phyloP scores from a whole-genome alignment of 1,140 invertebrate species.

The Pseudomyrmex pallidus region DNA sequence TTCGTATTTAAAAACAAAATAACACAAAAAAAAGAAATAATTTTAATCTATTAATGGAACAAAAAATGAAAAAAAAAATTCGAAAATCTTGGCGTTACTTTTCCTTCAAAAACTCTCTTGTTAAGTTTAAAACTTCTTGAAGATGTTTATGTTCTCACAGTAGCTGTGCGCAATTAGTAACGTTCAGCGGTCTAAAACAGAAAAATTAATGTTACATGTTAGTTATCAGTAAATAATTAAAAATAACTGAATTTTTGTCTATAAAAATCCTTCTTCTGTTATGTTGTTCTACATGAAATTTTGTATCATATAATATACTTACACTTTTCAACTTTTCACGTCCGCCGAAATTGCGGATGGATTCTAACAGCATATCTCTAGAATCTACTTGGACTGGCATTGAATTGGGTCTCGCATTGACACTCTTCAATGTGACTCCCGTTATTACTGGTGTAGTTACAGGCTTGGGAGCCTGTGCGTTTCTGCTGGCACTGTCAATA shows the following conservation, averaged over 20 bases:
- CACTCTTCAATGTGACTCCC: constrained; percentile 82
- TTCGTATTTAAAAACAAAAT: background rate
- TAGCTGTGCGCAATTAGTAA: constrained; percentile 45
- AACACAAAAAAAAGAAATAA: background rate
- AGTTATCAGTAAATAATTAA: background rate
- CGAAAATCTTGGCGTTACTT: background rate
- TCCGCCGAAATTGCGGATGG: constrained; percentile 90
- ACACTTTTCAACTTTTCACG: constrained; percentile 86
- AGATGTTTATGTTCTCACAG: background rate
- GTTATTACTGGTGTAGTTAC: constrained; percentile 84
- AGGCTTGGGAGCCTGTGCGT: constrained; percentile 68
- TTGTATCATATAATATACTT: constrained; percentile 68
- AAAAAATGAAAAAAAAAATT: constrained; percentile 10
- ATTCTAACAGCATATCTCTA: constrained; percentile 89
- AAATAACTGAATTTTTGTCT: background rate
- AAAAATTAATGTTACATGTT: background rate
- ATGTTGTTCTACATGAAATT: background rate
- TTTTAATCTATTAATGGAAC: background rate
- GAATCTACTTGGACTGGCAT: constrained; percentile 84
- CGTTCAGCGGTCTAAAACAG: constrained; percentile 70
- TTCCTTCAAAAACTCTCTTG: background rate
- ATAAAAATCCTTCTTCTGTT: background rate
- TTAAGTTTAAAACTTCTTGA: background rate
- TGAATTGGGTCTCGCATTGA: constrained; percentile 74
- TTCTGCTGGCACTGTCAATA: background rate